phyloP scores from a whole-genome alignment of 2,888 invertebrate genomes.

The Malthinus seriepunctatus region DNA sequence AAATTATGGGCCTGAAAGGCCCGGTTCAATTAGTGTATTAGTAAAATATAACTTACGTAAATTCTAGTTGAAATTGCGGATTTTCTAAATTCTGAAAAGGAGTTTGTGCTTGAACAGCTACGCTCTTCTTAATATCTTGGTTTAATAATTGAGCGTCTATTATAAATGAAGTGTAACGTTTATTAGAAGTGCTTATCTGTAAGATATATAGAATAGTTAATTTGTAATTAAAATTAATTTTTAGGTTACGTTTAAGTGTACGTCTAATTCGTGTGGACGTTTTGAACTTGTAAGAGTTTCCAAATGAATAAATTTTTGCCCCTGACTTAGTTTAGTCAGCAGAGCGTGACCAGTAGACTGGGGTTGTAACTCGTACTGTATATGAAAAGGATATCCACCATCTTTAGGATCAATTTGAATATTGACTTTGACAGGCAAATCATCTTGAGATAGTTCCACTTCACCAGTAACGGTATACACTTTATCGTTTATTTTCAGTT shows the following conservation, averaged over 20 bases:
- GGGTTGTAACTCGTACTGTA: conserved; percentile 50
- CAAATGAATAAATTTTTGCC: conserved; percentile 54
- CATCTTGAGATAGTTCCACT: conserved; percentile 48
- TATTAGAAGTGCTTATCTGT: conserved; percentile 49
- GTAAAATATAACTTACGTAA: conserved; percentile 34
- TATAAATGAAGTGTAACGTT: conserved; percentile 41
- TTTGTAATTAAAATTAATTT: neutral
- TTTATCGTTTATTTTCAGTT: conserved; percentile 53
- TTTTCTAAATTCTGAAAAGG: conserved; percentile 49
- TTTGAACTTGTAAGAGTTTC: conserved; percentile 49
- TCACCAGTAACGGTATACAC: conserved; percentile 53
- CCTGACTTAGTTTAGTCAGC: conserved; percentile 47
- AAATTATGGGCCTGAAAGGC: too few relatives aligned
- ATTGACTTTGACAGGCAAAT: conserved; percentile 52
- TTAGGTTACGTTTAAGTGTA: conserved; percentile 49
- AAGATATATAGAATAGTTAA: conserved; percentile 26
- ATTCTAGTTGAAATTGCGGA: conserved; percentile 42
- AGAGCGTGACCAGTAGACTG: conserved; percentile 43
- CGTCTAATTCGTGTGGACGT: conserved; percentile 53
- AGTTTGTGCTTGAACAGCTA: conserved; percentile 46
- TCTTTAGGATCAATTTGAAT: conserved; percentile 54
- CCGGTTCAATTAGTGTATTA: too few relatives aligned
- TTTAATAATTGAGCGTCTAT: conserved; percentile 43
- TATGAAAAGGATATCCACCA: conserved; percentile 47
- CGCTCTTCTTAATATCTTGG: conserved; percentile 37